phyloP scores from a whole-genome alignment of 2,113 vertebrate species.

The Bubo bubo region DNA sequence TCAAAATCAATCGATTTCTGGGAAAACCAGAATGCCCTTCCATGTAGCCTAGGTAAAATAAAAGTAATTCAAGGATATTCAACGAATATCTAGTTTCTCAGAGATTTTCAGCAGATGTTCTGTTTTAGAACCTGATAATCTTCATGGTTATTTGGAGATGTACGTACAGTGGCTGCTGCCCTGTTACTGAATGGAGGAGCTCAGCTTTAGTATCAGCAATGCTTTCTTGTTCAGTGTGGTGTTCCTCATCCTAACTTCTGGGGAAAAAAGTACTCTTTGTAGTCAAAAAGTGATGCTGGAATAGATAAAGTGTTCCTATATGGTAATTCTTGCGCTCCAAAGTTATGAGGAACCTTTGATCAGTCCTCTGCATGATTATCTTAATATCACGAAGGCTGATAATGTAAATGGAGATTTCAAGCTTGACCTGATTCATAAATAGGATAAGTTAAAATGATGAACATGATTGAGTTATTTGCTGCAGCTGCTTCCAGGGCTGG shows the following conservation, averaged over 20 bases:
- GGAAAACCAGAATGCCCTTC: background rate
- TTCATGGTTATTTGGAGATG: background rate
- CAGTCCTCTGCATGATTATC: slow-evolving; percentile 18
- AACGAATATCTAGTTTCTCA: background rate
- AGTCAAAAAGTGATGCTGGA: background rate
- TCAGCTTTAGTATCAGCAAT: background rate
- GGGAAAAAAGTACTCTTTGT: background rate
- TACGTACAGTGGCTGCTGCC: background rate
- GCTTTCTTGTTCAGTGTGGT: background rate
- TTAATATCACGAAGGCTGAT: background rate
- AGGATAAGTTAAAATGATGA: slow-evolving; percentile 36
- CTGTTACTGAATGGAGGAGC: background rate
- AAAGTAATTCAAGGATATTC: background rate
- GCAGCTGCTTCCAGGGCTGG: background rate
- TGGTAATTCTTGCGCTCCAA: background rate
- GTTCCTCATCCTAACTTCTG: background rate
- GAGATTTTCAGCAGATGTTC: background rate
- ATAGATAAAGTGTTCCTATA: background rate
- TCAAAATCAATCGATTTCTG: background rate
- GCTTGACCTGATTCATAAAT: slow-evolving; percentile 40
- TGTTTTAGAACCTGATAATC: background rate
- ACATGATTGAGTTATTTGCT: background rate
- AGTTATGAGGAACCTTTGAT: slow-evolving; percentile 7
- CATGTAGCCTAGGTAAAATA: background rate
- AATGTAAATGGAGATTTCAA: slow-evolving; percentile 49